Evolutionary conservation across 2,888 invertebrate genomes (phyloP).

Genomic region (Oxyteleia sp.): DNA sequence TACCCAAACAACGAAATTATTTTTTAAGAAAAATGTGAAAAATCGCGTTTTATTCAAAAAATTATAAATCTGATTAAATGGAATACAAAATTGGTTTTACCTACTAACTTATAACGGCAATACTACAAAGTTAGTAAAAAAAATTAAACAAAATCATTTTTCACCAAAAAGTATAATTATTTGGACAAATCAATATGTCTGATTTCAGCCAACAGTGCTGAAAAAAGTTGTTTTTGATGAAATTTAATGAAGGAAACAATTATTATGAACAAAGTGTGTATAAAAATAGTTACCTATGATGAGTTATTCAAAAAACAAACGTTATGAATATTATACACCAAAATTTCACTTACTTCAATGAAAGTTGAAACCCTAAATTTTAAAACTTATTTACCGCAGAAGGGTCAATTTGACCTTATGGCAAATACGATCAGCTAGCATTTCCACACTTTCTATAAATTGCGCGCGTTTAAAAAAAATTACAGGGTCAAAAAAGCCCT

Average conservation of each 20-base stretch:
- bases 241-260: background rate
- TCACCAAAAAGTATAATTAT: background rate
- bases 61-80: background rate
- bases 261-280: background rate
- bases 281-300: background rate
- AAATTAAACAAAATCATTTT: background rate
- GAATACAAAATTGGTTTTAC: background rate
- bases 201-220: background rate
- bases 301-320: background rate
- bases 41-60: background rate
- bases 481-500: background rate
- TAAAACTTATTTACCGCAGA: no score
- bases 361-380: no score
- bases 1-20: background rate
- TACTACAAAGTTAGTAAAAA: background rate
- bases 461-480: background rate
- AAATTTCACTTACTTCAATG: no score
- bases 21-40: background rate
- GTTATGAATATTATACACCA: no score
- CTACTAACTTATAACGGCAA: background rate
- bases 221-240: background rate
- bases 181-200: background rate
- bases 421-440: no score
- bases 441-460: background rate
- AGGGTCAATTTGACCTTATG: no score